These are phyloP conservation scores for Apus apus DNA, from an alignment of 2,113 vertebrate species.

Conservation along the genomic window DNA sequence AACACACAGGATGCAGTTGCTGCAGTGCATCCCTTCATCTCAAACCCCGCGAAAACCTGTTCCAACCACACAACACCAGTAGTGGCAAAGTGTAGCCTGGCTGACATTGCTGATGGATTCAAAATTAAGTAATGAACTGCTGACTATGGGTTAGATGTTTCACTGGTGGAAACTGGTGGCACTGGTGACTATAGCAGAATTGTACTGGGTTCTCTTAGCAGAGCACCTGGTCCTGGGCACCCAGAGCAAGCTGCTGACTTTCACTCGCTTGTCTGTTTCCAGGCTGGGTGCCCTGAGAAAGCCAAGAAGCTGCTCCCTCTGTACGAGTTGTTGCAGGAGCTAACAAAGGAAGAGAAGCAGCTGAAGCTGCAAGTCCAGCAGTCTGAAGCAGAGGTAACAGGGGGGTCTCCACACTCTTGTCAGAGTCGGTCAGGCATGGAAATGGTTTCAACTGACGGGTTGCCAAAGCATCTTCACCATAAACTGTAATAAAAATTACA, in stretches of 20 bases:
- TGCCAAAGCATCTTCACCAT: not conserved
- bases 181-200: not conserved
- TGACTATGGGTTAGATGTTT: not conserved
- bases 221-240: not conserved
- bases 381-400: conserved; percentile 82
- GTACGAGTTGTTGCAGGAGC: conserved; percentile 70
- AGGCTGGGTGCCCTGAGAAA: conserved; percentile 79
- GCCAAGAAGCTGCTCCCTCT: conserved; percentile 70
- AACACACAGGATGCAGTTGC: not conserved
- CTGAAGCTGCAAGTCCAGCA: conserved; percentile 59
- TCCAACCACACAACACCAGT: not conserved
- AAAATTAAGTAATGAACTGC: not conserved
- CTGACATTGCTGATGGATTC: not conserved
- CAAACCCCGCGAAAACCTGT: not conserved
- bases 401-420: not conserved
- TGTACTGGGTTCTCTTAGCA: not conserved
- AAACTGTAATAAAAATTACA: not conserved
- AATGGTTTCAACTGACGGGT: not conserved
- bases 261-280: conserved; percentile 6
- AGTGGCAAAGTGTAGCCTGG: not conserved
- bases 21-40: not conserved
- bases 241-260: not conserved
- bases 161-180: not conserved
- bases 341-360: conserved; percentile 75
- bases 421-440: not conserved